Percentiles rank a stretch among this genome's conserved stretches.
Conservation (phyloP, 2,797 vertebrate species). For the Heliangelus exortis region DNA sequence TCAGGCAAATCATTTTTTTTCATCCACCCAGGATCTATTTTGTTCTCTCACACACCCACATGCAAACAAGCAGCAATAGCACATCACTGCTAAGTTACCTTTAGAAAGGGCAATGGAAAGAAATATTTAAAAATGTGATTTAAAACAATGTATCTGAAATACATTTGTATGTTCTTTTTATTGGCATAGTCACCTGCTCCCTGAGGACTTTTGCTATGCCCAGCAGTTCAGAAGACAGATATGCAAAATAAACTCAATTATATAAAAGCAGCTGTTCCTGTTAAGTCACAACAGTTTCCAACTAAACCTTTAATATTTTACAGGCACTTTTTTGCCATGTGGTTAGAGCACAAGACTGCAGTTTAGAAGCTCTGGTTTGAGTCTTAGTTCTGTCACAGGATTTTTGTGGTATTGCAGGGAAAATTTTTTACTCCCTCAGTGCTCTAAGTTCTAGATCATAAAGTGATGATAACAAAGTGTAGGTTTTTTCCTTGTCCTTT, state of each 20-base stretch:
- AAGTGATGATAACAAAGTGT: background rate
- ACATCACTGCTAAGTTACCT: background rate
- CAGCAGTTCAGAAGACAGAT: background rate
- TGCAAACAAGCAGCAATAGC: background rate
- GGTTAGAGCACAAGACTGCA: background rate
- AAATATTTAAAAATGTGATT: background rate
- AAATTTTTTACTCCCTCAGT: background rate
- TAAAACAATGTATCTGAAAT: background rate
- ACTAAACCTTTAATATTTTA: background rate
- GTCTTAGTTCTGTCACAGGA: background rate
- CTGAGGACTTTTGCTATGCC: background rate
- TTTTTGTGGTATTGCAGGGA: background rate
- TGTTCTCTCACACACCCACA: background rate
- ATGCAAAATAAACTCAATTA: background rate
- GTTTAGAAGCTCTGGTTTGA: background rate
- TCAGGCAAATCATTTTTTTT: background rate
- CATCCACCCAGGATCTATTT: background rate
- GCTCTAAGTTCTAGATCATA: background rate
- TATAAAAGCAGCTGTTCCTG: background rate
- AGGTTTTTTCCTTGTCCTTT: background rate
- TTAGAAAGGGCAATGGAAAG: background rate
- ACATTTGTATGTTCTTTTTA: background rate
- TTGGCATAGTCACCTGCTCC: background rate
- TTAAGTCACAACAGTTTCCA: background rate
- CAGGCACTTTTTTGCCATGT: background rate